These are phyloP conservation scores for Cardiocondyla obscurior DNA, from an alignment of 1,140 invertebrate genomes.

Conservation along the genomic window DNA sequence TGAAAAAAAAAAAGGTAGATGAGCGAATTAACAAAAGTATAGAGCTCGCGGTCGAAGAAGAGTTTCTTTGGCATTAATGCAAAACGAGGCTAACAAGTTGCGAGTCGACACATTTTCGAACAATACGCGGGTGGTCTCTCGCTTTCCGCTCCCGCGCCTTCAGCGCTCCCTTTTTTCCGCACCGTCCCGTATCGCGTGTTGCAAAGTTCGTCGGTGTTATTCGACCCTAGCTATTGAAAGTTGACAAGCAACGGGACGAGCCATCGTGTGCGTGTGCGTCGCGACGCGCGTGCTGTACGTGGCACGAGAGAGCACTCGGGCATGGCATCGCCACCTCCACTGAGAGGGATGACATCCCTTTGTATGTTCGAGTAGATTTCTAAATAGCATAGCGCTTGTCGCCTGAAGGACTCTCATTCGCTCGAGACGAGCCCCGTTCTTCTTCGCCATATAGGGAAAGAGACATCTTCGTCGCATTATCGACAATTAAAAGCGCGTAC, in stretches of 20 bases:
- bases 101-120: slow-evolving; percentile 23
- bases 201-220: slow-evolving; percentile 33
- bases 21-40: background rate
- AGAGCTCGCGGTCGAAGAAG: background rate
- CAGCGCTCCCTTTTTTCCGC: background rate
- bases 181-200: slow-evolving; percentile 10
- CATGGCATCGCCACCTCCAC: slow-evolving; percentile 16
- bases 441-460: background rate
- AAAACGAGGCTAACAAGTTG: background rate
- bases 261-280: background rate
- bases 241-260: slow-evolving; percentile 9
- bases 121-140: slow-evolving; percentile 2
- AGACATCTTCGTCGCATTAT: slow-evolving; percentile 31
- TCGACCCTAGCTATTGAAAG: slow-evolving; percentile 41
- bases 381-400: slow-evolving; percentile 44
- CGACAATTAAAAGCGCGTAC: slow-evolving; percentile 24
- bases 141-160: background rate
- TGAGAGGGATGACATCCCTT: slow-evolving; percentile 41
- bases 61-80: background rate
- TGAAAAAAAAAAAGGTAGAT: background rate
- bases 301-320: slow-evolving; percentile 50
- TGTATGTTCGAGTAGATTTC: slow-evolving; percentile 48
- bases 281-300: slow-evolving; percentile 16
- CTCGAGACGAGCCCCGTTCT: slow-evolving; percentile 14
- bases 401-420: slow-evolving; percentile 15